A percentile compares a stretch with the other conserved stretches of the same genome.
phyloP scores from a whole-genome alignment of 2,888 invertebrate genomes.

The Callosobruchus maculatus region DNA sequence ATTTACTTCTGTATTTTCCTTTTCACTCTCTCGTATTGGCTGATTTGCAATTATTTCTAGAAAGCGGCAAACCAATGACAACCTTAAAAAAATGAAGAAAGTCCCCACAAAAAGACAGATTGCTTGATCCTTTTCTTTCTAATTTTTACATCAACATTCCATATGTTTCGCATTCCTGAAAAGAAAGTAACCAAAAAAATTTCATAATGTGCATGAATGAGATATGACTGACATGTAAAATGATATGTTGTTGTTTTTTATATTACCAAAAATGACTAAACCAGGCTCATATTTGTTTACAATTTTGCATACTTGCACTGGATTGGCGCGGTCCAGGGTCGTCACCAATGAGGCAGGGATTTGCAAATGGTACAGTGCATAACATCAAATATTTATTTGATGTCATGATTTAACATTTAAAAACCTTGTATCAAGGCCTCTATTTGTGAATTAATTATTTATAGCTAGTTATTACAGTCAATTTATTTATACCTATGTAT shows the following conservation, averaged over 20 bases:
- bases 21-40: not conserved
- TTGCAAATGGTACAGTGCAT: not conserved
- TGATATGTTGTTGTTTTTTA: not conserved
- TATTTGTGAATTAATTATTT: no score
- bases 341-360: not conserved
- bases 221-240: not conserved
- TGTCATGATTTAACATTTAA: no score
- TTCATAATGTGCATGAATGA: not conserved
- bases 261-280: not conserved
- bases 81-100: not conserved
- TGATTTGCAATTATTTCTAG: not conserved
- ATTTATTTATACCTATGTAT: no score
- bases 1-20: not conserved
- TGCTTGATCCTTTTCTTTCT: not conserved
- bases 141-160: not conserved
- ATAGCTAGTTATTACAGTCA: no score
- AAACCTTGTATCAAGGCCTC: no score
- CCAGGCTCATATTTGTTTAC: not conserved
- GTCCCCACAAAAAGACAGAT: not conserved
- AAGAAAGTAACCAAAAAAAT: not conserved
- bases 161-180: not conserved
- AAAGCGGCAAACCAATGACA: not conserved
- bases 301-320: not conserved
- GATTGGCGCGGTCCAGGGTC: not conserved
- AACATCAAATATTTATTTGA: no score